Evolutionary conservation across 1,140 invertebrate species (phyloP), one percentile per base, ranked within the genome.

Genomic region (Teleopsis dalmanni): DNA sequence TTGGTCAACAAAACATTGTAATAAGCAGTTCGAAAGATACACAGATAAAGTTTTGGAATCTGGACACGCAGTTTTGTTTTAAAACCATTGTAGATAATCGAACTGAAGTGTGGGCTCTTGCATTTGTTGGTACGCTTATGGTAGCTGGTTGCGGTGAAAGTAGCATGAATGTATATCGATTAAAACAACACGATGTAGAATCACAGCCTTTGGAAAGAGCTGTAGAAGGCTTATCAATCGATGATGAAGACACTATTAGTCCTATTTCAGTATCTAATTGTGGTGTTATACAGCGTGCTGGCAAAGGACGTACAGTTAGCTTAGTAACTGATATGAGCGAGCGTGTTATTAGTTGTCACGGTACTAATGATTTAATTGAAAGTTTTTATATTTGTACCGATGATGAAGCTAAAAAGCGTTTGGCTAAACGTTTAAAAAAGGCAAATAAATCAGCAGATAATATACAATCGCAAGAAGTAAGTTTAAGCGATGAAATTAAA

Each of bases 41-140:
- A 13, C 90, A 90, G 70, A 80, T 99, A 0, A 98, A 98, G 67
- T 95, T 99, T 67, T 99, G 95, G 95, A 91, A 98, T 75, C 72
- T 98, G 45, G 83, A 89, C 52, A 95, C 88, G 19, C 86, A 95
- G 59, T 89, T 94, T 63, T 98, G 95, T 71, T 98, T 98, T 59
- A 88, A 91, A 70, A 99, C 96, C 8, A 73, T 99, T 16, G 79
- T 83, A 36, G 85, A 84, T 45, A 84, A 89, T 73, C 77, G 80
- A 63, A 81, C 83, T 51, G 85, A 89, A 73, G 83, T 98, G 22
- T 96, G 91, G 85, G 77, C 79, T n/a, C 67, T 98, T 23, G 63
- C 87, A 19, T 85, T 85, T 62, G 73, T 90, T 54, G 88, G 88
- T 55, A 77, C 80, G 52, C 83, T 89, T 62, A 75, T 98, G 50